Evolutionary conservation across 2,797 vertebrate species (phyloP).

Genomic region (Hydrocynus forskahlii): DNA sequence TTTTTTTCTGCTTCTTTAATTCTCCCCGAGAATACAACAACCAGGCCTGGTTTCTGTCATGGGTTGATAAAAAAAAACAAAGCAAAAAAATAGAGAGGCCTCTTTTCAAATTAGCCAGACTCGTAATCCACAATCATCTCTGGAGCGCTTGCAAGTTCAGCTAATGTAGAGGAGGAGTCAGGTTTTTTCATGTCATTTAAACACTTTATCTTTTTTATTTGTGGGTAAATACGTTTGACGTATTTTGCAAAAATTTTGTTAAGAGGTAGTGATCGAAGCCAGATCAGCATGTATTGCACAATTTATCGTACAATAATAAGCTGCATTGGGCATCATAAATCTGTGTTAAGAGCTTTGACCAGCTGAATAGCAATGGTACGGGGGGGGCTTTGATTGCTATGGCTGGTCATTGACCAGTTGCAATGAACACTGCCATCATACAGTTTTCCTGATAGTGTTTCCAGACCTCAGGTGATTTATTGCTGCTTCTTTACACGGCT

Average conservation of each 20-base stretch:
- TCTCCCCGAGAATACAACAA: background rate
- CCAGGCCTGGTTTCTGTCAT: background rate
- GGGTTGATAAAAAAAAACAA: background rate
- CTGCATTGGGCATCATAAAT: background rate
- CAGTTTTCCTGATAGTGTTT: slow-evolving; percentile 40
- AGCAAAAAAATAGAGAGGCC: background rate
- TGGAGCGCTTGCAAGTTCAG: background rate
- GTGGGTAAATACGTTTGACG: background rate
- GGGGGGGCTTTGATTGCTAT: background rate
- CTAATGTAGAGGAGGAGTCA: background rate
- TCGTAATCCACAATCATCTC: background rate
- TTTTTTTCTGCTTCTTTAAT: background rate
- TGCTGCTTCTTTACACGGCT: slow-evolving; percentile 8
- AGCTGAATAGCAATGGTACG: background rate
- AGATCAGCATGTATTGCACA: background rate
- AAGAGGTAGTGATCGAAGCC: background rate
- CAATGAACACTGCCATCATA: slow-evolving; percentile 15
- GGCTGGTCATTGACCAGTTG: slow-evolving; percentile 2
- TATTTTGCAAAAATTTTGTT: background rate
- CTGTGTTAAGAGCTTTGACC: background rate
- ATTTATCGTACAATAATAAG: background rate
- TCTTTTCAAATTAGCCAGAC: background rate
- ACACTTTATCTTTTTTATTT: background rate
- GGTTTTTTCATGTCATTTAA: background rate
- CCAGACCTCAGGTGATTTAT: slow-evolving; percentile 53